Evolutionary conservation across 1,140 invertebrate genomes (phyloP), one percentile per base, ranked within the genome.

Genomic region (Penaeus vannamei): DNA sequence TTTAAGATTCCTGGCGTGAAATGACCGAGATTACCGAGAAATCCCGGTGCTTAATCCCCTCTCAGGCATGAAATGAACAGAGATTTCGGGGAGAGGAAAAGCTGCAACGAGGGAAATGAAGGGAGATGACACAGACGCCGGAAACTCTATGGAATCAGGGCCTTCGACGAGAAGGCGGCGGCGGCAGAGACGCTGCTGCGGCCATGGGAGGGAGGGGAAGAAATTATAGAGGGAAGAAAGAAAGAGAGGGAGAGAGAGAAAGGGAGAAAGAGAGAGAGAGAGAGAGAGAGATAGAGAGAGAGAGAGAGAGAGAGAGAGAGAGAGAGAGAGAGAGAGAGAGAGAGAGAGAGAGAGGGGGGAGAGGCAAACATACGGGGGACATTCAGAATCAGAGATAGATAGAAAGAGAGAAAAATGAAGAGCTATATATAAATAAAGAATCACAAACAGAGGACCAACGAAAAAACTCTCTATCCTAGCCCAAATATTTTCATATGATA

Each of bases 351-450:
- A 46, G 42, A 46, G 42, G 10, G 42, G 10, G 42, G 10, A 10
- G 10, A 10, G 10, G 8, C 61, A 26, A 42, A 82, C 20, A 59
- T 42, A 77, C 17, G 26, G 29, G 29, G 29, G 76, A 79, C 76
- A 36, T 46, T 14, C 8, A 26, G 72, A 76, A 46, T 32, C 26
- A 26, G 53, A 32, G 53, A 32, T 12, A 81, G 32, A 81, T 1
- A 23, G 32, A 42, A 1, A 22, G 79, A 42, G 5, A 81, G 46
- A 53, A 1, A 53, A 8, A 53, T 10, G 10, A 42, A 42, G 42
- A 81, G 79, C 59, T 26, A 81, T 42, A 81, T 42, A 81, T 42
- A 81, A 26, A 77, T 10, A 77, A 26, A 77, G 69, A 76, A n/a
- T n/a, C n/a, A n/a, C n/a, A n/a, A n/a, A n/a, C n/a, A n/a, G n/a